Conservation (phyloP, 2,797 vertebrate genomes). For the Tokudaia muenninki region DNA sequence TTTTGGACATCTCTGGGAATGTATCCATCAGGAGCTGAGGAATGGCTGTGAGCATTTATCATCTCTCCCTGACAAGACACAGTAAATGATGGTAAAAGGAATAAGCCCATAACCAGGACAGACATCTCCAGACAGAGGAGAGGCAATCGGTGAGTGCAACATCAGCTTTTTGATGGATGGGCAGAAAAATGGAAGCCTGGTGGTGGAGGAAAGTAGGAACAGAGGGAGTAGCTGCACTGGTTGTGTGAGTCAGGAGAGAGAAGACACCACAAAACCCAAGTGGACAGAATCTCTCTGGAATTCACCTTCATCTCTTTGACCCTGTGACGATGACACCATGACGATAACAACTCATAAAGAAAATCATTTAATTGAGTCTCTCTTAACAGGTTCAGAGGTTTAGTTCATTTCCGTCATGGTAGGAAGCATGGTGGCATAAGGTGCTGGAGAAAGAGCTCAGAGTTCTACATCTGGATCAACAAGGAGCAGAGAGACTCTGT, state of each 20-base stretch:
- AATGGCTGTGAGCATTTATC: conserved; percentile 34
- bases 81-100: conserved; percentile 56
- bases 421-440: not conserved
- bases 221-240: not conserved
- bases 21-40: conserved; percentile 9
- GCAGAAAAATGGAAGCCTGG: not conserved
- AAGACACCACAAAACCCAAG: not conserved
- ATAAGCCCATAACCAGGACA: conserved; percentile 65
- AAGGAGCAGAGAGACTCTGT: not conserved
- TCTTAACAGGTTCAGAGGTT: not conserved
- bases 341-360: not conserved
- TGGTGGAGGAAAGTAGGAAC: not conserved
- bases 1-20: conserved; percentile 63
- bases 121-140: not conserved
- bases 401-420: not conserved
- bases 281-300: not conserved
- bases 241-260: not conserved
- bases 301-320: not conserved
- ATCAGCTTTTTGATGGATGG: not conserved
- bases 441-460: not conserved
- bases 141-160: not conserved
- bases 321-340: not conserved
- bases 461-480: not conserved
- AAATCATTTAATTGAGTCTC: not conserved
- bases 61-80: conserved; percentile 59